These are phyloP conservation scores for Lingula anatina DNA, from an alignment of 2,888 invertebrate species.

Conservation along the genomic window DNA sequence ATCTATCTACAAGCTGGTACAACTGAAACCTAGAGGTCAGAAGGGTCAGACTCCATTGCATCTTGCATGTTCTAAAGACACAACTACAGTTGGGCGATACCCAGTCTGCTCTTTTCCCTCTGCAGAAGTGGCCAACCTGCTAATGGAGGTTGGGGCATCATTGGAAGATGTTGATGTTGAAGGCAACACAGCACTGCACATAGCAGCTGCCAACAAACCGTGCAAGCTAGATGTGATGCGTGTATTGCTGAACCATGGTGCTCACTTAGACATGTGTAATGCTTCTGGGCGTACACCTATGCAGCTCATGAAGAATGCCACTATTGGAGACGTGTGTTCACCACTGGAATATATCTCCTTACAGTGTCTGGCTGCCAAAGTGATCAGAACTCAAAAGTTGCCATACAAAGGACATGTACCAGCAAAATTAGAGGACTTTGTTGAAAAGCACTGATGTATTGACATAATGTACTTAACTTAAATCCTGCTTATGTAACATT, in stretches of 20 bases:
- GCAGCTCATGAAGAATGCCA: conserved; percentile 37
- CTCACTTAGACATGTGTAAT: conserved; percentile 70
- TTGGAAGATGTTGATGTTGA: conserved; percentile 74
- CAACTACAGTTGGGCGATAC: conserved; percentile 63
- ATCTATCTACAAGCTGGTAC: conserved; percentile 72
- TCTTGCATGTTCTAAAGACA: conserved; percentile 77
- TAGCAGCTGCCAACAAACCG: conserved; percentile 69
- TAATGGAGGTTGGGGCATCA: conserved; percentile 77
- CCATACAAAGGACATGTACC: conserved; percentile 41
- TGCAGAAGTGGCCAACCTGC: conserved; percentile 65
- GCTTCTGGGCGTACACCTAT: conserved; percentile 35
- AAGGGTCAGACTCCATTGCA: conserved; percentile 58
- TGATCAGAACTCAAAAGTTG: conserved; percentile 66
- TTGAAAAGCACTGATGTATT: conserved; percentile 45
- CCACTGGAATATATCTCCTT: conserved; percentile 40
- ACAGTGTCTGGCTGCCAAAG: conserved; percentile 47
- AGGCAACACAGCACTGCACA: conserved; percentile 83
- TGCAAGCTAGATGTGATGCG: conserved; percentile 68
- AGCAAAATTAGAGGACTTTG: conserved; percentile 37
- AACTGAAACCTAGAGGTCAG: conserved; percentile 59
- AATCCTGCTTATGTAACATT: too few relatives aligned
- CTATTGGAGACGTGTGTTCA: conserved; percentile 34
- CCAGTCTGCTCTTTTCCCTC: conserved; percentile 70
- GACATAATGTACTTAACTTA: too few relatives aligned
- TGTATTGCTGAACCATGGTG: conserved; percentile 72